Evolutionary conservation across 35 echinoderm and acorn worm genomes (phyloP), one percentile per base, ranked within the genome.

Genomic region (Lytechinus pictus): DNA sequence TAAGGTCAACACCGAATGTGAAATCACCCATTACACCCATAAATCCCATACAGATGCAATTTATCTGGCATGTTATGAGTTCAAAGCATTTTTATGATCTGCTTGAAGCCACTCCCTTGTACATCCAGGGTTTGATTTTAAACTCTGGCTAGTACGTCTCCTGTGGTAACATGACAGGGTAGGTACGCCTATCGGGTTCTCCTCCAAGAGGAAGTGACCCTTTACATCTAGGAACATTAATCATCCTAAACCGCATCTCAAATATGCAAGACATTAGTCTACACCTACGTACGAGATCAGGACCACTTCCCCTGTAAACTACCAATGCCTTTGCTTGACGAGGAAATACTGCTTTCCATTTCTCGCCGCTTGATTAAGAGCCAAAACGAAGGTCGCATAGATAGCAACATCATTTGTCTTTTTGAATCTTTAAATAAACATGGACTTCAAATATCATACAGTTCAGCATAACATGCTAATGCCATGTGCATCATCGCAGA

Each of bases 221-320:
- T 58, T 33, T 52, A 90, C 88, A 90, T 90, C 88, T 90, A 90
- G 29, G 88, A 90, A 90, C 52, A 90, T 90, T 90, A 90, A 90
- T 90, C 88, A 90, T 90, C 88, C 13, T 44, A 90, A 44, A 90
- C 88, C 88, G n/a, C 88, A 90, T 90, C 33, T 54, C 88, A 90
- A 90, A 90, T 54, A 90, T 90, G 33, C 33, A 44, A 90, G 9
- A 90, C 88, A 90, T 90, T 12, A 90, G 88, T 90, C 33, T 44
- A 44, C 19, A 90, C 88, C 52, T 90, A 90, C 28, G 88, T 21
- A 90, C 28, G 88, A 54, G 87, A 90, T 90, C 88, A 90, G 52
- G 16, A 90, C 10, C 11, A 27, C 27, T 90, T 90, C 88, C 88
- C 52, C 28, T 52, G 28, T 21, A 52, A 9, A 90, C 88, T 54